These are phyloP conservation scores for Meles meles DNA, from an alignment of 2,113 vertebrate genomes.

Conservation along the genomic window DNA sequence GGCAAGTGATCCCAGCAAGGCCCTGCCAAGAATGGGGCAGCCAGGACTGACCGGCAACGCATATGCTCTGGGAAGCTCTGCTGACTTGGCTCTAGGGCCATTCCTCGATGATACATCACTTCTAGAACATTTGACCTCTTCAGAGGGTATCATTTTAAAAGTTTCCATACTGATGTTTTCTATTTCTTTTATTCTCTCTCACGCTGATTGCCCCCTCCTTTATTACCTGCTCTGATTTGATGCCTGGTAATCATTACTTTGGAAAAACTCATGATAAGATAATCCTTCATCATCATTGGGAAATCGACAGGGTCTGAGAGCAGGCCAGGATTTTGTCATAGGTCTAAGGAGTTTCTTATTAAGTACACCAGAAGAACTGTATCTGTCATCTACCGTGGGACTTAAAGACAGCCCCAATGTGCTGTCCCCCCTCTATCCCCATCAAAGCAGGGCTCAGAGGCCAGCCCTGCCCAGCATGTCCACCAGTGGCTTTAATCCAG, in stretches of 20 bases:
- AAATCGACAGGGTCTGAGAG: not conserved
- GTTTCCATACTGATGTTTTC: not conserved
- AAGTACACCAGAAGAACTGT: not conserved
- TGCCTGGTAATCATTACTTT: not conserved
- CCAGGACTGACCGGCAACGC: accelerated
- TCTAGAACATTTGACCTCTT: not conserved
- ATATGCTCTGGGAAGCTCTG: not conserved
- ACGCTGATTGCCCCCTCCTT: not conserved
- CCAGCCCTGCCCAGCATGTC: not conserved
- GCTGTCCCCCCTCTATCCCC: not conserved
- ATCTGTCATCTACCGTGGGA: not conserved
- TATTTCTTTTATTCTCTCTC: conserved; percentile 22
- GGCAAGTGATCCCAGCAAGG: not conserved
- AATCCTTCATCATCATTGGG: not conserved
- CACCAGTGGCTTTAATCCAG: not conserved
- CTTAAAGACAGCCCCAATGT: not conserved
- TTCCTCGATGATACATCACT: not conserved
- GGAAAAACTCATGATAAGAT: not conserved
- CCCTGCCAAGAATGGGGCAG: not conserved
- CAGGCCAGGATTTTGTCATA: not conserved
- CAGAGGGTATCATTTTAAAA: conserved; percentile 9
- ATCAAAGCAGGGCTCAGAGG: not conserved
- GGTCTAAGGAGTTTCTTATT: not conserved
- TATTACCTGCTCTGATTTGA: conserved; percentile 29
- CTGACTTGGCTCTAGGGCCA: not conserved